Evolutionary conservation across 2,888 invertebrate genomes (phyloP), one percentile per base, ranked within the genome.

Genomic region (Scaptomyza parva): DNA sequence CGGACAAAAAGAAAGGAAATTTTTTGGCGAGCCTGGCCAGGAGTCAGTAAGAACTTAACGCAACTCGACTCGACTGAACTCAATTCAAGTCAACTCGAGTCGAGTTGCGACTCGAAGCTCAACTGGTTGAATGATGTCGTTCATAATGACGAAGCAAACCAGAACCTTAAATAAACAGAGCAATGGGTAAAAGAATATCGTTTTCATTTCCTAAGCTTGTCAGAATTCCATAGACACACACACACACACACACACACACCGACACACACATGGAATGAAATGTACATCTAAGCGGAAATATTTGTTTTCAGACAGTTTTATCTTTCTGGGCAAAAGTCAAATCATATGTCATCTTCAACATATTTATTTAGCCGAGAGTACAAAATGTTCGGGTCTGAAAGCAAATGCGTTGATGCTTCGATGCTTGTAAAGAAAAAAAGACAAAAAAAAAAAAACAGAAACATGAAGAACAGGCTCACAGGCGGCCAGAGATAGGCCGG

Each of bases 111-210:
- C 58, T 43, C 52, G 52, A 20, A 47, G 65, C 58, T 64, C 88
- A 88, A 84, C 88, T 80, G 78, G 88, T 86, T 88, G 84, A 84
- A 86, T 86, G 78, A 86, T 85, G 84, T 84, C 78, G 78, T 80
- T 80, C 80, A 86, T 84, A 84, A 84, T 84, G 78, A 80, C 66
- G 76, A 61, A 72, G 81, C 81, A 75, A 75, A 71, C 65, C 74
- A 83, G 69, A 79, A 68, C 80, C 83, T 82, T 86, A 72, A 82
- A 71, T 79, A 82, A 86, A 72, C 83, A 76, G 64, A 67, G 68
- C 62, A 63, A 50, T 54, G 68, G 53, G 54, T 20, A 35, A 47
- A 53, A 65, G 64, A 64, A 67, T 60, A 74, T 55, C 58, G 58
- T 65, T 64, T 64, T 50, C 41, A 24, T 51, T 39, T 18, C 37